Evolutionary conservation across 2,797 vertebrate species (phyloP).

Genomic region (Esox masquinongy): DNA sequence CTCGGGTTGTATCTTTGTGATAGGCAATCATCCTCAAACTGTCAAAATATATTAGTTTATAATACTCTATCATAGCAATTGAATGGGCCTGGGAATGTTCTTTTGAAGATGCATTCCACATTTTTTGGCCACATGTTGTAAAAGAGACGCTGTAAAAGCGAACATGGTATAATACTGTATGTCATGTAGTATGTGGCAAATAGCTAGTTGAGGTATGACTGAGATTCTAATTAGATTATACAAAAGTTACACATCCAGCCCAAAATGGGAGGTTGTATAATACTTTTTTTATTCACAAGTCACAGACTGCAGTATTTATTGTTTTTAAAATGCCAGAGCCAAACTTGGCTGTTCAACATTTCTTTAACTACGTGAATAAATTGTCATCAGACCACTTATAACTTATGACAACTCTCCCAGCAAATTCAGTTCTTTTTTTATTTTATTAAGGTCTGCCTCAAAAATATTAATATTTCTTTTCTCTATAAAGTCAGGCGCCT

Average conservation of each 20-base stretch:
- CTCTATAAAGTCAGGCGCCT: constrained; percentile 46
- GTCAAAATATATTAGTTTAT: background rate
- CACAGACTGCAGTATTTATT: no score
- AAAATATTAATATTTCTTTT: constrained; percentile 18
- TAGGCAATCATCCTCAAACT: background rate
- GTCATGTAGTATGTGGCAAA: no score
- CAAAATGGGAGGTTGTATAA: no score
- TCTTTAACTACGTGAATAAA: background rate
- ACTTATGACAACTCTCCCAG: background rate
- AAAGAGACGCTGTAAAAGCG: no score
- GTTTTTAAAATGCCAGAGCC: no score
- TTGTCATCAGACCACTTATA: background rate
- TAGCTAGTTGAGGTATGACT: no score
- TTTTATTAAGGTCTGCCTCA: background rate
- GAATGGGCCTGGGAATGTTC: background rate
- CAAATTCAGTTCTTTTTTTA: background rate
- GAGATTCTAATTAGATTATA: no score
- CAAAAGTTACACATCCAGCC: no score
- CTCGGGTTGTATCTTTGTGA: background rate
- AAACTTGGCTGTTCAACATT: background rate
- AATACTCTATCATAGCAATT: background rate
- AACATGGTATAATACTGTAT: no score
- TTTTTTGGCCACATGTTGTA: no score
- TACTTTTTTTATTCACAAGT: no score
- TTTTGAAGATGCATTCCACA: no score